A percentile compares a stretch with the other conserved stretches of the same genome.
Conservation (phyloP, 1,140 invertebrate species). For the Ladona fulva region DNA sequence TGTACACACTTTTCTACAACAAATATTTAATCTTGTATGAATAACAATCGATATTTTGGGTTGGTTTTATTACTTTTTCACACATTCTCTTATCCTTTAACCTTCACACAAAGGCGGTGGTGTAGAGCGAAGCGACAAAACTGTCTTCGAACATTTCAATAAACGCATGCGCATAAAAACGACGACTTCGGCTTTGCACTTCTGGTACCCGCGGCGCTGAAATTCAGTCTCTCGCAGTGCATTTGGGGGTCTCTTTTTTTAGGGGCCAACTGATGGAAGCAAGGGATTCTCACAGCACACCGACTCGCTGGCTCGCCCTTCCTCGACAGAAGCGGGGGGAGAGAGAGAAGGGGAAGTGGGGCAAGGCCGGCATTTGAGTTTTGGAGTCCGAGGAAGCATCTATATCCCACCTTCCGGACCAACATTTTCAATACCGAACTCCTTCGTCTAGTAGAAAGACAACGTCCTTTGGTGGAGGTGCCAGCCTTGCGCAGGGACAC, state of each 20-base stretch:
- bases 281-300: no score
- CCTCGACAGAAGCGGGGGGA: not conserved
- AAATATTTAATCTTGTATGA: not conserved
- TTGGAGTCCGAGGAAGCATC: no score
- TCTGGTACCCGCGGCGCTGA: no score
- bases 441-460: no score
- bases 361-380: not conserved
- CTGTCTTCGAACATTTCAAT: not conserved
- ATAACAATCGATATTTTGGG: not conserved
- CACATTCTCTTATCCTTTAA: not conserved
- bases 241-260: no score
- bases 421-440: no score
- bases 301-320: no score
- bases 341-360: not conserved
- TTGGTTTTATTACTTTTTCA: not conserved
- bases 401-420: no score
- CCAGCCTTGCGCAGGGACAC: no score
- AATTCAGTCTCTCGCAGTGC: no score
- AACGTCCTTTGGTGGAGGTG: no score
- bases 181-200: not conserved
- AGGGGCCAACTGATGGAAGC: no score
- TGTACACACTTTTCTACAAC: constrained; percentile 9
- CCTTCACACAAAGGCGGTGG: not conserved
- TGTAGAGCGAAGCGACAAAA: not conserved
- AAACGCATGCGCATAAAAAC: not conserved